Evolutionary conservation across 2,888 invertebrate species (phyloP), one percentile per base, ranked within the genome.

Genomic region (Diaphora mendica): DNA sequence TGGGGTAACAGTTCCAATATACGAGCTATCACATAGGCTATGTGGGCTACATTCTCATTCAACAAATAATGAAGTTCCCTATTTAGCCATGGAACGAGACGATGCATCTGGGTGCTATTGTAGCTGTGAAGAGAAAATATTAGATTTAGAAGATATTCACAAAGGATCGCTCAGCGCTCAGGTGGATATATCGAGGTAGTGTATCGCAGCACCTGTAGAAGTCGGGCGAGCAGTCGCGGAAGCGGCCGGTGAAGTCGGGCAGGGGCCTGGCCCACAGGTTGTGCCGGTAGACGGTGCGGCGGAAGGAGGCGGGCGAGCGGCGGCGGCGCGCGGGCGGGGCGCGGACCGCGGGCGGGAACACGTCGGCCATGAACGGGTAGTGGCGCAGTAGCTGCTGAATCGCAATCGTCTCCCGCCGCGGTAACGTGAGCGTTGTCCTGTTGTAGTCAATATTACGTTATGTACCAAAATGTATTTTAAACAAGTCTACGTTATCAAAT

Each of bases 11-110:
- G 93, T 65, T 97, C 97, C 87, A 97, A 92, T 75, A 99, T 97
- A 35, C 97, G 94, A 74, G 97, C 93, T 87, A 97, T 89, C 0
- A 98, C 97, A 84, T 97, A 97, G 67, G 97, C 96, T 73, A 97
- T 96, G 85, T 97, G 96, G 26, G 96, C 96, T 3, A 96, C 92
- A 86, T 97, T 96, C 81, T 97, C 96, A 79, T 96, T 96, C 39
- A 98, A 92, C 71, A 99, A 95, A 76, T 97, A 98, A 83, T 97
- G 96, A 44, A 99, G 94, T 92, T 99, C 99, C 79, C 99, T 96
- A 90, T 97, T 97, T 48, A 99, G 94, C 98, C 99, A 99, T 1
- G 98, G 98, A 78, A 98, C 97, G 72, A 99, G 95, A 2, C 99
- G 97, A 90, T 98, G 97, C 79, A 97, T 96, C 90, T 98, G 97